Conservation (phyloP, 1,140 invertebrate genomes). For the Paracyclopina nana region DNA sequence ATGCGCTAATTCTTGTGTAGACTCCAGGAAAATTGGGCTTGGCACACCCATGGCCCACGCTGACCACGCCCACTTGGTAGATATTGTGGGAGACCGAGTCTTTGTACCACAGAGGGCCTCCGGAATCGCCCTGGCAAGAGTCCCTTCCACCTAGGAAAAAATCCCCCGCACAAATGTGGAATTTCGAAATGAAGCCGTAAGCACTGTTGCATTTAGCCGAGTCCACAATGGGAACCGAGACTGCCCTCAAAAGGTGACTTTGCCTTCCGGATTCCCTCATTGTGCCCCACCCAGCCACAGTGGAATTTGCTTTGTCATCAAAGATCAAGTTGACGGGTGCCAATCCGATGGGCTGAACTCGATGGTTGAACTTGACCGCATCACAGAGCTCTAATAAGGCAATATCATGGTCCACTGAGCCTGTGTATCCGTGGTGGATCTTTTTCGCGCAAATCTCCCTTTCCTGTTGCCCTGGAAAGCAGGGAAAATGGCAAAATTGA, state of each 20-base stretch:
- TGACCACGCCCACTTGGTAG: slow-evolving; percentile 4
- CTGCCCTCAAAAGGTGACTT: slow-evolving; percentile 26
- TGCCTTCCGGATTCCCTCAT: slow-evolving; percentile 18
- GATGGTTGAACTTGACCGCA: slow-evolving; percentile 8
- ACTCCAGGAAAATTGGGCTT: slow-evolving; percentile 30
- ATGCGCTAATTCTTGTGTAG: slow-evolving; percentile 23
- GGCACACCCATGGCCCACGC: slow-evolving; percentile 40
- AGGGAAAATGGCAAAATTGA: too few relatives aligned
- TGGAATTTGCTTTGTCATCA: slow-evolving; percentile 1
- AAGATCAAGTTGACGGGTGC: slow-evolving; percentile 14
- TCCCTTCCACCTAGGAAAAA: slow-evolving; percentile 25
- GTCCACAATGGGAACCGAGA: slow-evolving; percentile 24
- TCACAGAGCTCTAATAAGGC: slow-evolving; percentile 21
- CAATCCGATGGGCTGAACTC: slow-evolving; percentile 18
- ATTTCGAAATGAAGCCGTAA: slow-evolving; percentile 17
- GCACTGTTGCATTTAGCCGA: slow-evolving; percentile 22
- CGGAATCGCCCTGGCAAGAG: slow-evolving; percentile 26
- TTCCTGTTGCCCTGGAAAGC: not conserved
- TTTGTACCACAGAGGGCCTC: slow-evolving; percentile 21
- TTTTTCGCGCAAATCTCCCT: not conserved
- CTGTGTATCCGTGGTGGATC: slow-evolving; percentile 3
- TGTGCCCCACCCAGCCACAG: slow-evolving; percentile 22
- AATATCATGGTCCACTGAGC: slow-evolving; percentile 22
- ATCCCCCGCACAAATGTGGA: slow-evolving; percentile 25
- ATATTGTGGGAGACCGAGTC: not conserved